Evolutionary conservation across 2,113 vertebrate species (phyloP).

Genomic region (Terrapene triunguis): DNA sequence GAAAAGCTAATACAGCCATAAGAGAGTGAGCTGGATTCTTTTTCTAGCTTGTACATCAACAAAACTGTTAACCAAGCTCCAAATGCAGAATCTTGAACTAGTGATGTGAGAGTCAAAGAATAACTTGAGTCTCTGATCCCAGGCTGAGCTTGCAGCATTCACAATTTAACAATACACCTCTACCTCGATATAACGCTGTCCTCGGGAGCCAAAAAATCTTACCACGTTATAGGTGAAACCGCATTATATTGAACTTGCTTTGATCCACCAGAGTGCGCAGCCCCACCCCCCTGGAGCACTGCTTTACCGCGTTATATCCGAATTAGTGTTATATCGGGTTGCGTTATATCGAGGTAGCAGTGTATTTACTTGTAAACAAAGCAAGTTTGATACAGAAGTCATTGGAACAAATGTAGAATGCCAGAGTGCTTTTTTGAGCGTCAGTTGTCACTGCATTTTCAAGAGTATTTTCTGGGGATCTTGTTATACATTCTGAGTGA

Average conservation of each 20-base stretch:
- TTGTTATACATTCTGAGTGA: not conserved
- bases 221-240: too few relatives aligned
- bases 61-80: not conserved
- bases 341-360: too few relatives aligned
- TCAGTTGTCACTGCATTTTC: not conserved
- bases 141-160: not conserved
- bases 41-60: not conserved
- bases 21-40: conserved; percentile 15
- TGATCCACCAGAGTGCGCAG: too few relatives aligned
- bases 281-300: too few relatives aligned
- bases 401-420: not conserved
- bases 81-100: not conserved
- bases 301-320: too few relatives aligned
- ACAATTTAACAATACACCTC: not conserved
- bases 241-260: too few relatives aligned
- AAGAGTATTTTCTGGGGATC: not conserved
- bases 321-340: too few relatives aligned
- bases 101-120: not conserved
- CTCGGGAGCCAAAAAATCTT: too few relatives aligned
- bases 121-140: not conserved
- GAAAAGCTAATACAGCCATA: not conserved
- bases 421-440: not conserved
- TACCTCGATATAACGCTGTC: too few relatives aligned
- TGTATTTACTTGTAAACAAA: not conserved
- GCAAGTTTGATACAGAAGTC: not conserved